Evolutionary conservation across 2,888 invertebrate genomes (phyloP).

Genomic region (Nasonovia ribisnigri): DNA sequence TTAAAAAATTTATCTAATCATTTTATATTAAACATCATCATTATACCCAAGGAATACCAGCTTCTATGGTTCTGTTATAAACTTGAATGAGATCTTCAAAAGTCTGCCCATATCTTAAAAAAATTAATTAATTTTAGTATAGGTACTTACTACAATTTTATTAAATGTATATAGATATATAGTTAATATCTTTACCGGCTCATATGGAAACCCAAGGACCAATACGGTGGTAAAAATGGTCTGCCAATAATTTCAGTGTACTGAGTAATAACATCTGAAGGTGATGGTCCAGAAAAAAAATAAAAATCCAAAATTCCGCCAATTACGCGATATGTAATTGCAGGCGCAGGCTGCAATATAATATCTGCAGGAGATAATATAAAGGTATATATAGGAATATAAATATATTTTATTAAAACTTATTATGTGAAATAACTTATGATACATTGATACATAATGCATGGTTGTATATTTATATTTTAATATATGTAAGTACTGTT

Average conservation of each 20-base stretch:
- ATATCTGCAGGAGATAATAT: conserved; percentile 70
- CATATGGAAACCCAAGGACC: conserved; percentile 90
- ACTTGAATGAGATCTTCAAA: conserved; percentile 22
- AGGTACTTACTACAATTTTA: too few species aligned
- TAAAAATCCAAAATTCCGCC: conserved; percentile 87
- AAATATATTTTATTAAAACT: background rate
- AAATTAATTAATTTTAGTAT: background rate
- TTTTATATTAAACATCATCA: background rate
- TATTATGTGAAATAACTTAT: background rate
- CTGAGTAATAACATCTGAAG: conserved; percentile 77
- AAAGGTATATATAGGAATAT: too few species aligned
- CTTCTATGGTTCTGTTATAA: conserved; percentile 28
- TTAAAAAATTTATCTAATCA: background rate
- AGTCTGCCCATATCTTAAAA: conserved; percentile 32
- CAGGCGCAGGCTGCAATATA: conserved; percentile 83
- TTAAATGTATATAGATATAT: too few species aligned
- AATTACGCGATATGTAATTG: conserved; percentile 84
- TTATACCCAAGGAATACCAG: conserved; percentile 44
- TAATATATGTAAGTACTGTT: background rate
- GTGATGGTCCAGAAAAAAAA: conserved; percentile 82
- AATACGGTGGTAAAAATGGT: conserved; percentile 87
- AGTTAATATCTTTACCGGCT: conserved; percentile 76
- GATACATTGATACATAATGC: background rate
- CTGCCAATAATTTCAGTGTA: conserved; percentile 80
- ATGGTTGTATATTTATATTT: background rate